Conservation (phyloP, 2,113 vertebrate species). For the Pycnonotus jocosus region DNA sequence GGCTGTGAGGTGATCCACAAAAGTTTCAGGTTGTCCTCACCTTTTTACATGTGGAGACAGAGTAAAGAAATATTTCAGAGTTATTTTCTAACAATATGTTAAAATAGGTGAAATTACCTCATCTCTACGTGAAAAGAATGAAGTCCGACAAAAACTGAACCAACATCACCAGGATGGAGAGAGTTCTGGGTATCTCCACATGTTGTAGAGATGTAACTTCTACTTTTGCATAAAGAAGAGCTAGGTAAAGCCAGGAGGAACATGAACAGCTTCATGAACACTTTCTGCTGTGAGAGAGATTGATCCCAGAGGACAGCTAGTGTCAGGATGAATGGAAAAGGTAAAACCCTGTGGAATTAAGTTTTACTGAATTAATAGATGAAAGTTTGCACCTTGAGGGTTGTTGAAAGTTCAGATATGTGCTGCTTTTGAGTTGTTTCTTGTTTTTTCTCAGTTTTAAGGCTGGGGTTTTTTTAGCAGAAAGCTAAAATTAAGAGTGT, state of each 20-base stretch:
- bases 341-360: background rate
- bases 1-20: background rate
- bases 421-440: background rate
- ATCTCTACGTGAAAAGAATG: background rate
- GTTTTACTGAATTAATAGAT: background rate
- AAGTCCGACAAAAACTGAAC: background rate
- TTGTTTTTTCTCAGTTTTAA: background rate
- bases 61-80: background rate
- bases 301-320: background rate
- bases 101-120: background rate
- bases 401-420: background rate
- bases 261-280: background rate
- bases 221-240: background rate
- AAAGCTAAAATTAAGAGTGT: background rate
- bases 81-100: background rate
- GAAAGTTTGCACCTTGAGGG: background rate
- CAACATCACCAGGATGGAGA: no score
- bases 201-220: background rate
- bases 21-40: background rate
- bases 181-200: background rate
- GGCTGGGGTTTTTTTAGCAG: background rate
- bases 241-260: background rate
- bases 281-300: background rate
- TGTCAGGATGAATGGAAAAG: background rate
- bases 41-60: background rate